phyloP scores from a whole-genome alignment of 2,888 invertebrate genomes.

The Philonicus albiceps region DNA sequence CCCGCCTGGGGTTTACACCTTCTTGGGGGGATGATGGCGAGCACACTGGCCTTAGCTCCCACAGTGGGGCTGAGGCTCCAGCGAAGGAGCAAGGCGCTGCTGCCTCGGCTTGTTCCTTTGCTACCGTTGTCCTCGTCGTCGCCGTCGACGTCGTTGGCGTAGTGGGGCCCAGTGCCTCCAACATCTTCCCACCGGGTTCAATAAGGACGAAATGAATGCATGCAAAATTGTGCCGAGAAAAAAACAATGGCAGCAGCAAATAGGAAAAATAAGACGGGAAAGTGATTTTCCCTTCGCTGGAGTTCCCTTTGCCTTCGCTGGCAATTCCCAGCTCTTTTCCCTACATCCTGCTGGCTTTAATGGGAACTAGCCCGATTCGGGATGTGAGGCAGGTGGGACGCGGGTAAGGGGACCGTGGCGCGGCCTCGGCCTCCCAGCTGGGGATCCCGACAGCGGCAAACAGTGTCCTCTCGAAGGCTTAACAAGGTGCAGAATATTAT shows the following conservation, averaged over 20 bases:
- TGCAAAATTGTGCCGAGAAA: conserved; percentile 14
- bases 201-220: conserved; percentile 12
- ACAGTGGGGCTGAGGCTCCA: background rate
- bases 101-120: background rate
- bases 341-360: background rate
- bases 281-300: background rate
- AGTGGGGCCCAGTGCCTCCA: background rate
- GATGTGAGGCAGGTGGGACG: background rate
- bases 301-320: background rate
- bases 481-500: conserved; percentile 14
- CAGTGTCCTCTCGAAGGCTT: conserved; percentile 9
- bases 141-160: background rate
- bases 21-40: background rate
- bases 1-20: background rate
- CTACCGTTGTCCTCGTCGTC: background rate
- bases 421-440: background rate
- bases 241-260: background rate
- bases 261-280: background rate
- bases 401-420: background rate
- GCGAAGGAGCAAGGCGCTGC: background rate
- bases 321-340: background rate
- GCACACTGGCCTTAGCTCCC: background rate
- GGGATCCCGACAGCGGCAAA: background rate
- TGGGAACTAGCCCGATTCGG: background rate
- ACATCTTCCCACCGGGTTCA: background rate